Percentiles rank a stretch among this genome's conserved stretches.
These are phyloP conservation scores for Temnothorax rugatulus DNA, from an alignment of 2,888 invertebrate species.

Conservation along the genomic window DNA sequence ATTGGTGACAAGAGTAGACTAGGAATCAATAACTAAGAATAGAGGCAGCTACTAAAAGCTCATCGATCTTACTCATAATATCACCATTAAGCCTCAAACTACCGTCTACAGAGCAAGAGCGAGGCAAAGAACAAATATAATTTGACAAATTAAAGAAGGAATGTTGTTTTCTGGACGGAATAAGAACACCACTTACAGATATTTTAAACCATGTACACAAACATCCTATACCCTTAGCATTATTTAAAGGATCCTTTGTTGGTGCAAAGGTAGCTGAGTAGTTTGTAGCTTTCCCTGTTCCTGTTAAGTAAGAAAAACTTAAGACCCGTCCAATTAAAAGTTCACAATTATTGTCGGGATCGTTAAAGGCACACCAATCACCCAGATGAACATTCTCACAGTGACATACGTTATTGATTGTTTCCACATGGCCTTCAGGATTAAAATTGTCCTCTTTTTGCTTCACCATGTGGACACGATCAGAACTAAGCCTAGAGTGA, in stretches of 20 bases:
- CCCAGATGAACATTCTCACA: no score
- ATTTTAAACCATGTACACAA: conserved; percentile 9
- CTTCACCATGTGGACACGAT: no score
- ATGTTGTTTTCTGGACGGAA: not conserved
- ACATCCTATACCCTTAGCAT: not conserved
- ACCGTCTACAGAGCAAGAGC: not conserved
- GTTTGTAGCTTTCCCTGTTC: no score
- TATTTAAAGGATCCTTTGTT: not conserved
- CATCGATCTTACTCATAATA: conserved; percentile 1
- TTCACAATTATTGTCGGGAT: no score
- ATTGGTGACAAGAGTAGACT: not conserved
- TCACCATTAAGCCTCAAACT: not conserved
- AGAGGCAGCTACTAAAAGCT: not conserved
- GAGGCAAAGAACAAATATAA: not conserved
- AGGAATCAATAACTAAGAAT: not conserved
- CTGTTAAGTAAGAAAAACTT: no score
- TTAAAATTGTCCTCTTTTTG: no score
- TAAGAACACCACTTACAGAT: not conserved
- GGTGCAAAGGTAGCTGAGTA: not conserved
- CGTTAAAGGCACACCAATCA: no score
- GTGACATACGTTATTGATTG: no score
- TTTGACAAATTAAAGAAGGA: not conserved
- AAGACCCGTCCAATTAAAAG: no score
- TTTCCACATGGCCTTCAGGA: no score
- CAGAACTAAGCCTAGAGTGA: no score